Evolutionary conservation across 2,888 invertebrate species (phyloP).

Genomic region (Sipunculus nudus): DNA sequence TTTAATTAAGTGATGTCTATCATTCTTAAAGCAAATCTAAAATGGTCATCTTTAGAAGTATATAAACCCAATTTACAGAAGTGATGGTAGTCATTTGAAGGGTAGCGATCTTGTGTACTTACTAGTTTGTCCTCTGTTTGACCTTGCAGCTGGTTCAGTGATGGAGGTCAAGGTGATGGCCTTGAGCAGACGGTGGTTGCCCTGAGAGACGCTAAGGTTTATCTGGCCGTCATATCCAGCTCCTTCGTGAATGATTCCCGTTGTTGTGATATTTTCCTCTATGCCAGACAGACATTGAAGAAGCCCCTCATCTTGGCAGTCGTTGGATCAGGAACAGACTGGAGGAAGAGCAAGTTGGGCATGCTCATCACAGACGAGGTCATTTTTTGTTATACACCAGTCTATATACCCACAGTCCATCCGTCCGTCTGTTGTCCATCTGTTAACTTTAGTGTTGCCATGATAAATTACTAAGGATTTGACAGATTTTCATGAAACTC

Average conservation of each 20-base stretch:
- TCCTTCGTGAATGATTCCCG: conserved; percentile 48
- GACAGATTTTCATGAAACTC: no score
- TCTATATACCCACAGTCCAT: conserved; percentile 17
- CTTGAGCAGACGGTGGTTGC: conserved; percentile 50
- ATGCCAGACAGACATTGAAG: conserved; percentile 50
- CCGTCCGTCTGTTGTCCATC: conserved; percentile 9
- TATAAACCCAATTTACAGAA: no score
- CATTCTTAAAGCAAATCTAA: no score
- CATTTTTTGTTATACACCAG: conserved; percentile 21
- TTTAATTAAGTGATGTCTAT: no score
- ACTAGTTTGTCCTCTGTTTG: conserved; percentile 1
- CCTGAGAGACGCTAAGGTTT: conserved; percentile 50
- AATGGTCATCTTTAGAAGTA: no score
- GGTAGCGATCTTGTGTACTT: no score
- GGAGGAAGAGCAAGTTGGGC: conserved; percentile 54
- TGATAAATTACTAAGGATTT: no score
- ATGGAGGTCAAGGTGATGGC: not conserved
- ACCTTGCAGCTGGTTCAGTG: conserved; percentile 20
- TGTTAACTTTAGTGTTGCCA: no score
- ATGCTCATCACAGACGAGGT: conserved; percentile 56
- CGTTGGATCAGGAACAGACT: conserved; percentile 47
- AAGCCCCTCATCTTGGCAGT: conserved; percentile 53
- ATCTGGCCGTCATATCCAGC: conserved; percentile 54
- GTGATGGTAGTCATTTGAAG: no score
- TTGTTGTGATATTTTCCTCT: conserved; percentile 56